phyloP scores from a whole-genome alignment of 2,113 vertebrate species.

The Cryptomyrus ogoouensis region DNA sequence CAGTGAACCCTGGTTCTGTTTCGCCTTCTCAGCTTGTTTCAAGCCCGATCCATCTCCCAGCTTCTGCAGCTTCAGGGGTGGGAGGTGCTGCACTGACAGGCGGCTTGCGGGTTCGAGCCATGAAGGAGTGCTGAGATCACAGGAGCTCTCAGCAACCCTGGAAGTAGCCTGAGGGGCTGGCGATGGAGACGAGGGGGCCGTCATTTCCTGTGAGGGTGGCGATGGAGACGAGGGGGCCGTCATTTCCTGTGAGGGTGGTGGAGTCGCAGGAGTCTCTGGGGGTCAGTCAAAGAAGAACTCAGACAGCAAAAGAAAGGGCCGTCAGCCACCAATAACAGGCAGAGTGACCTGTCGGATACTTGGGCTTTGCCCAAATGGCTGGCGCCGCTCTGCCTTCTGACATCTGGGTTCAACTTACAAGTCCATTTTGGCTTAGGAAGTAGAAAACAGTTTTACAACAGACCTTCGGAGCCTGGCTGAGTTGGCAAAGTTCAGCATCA shows the following conservation, averaged over 20 bases:
- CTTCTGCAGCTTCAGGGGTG: constrained; percentile 3
- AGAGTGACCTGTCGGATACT: background rate
- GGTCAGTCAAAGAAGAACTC: background rate
- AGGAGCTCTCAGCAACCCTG: background rate
- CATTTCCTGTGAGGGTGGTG: background rate
- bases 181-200: background rate
- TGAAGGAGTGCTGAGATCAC: background rate
- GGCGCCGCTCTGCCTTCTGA: background rate
- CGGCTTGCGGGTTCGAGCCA: background rate
- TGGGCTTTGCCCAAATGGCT: background rate
- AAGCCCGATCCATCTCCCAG: background rate
- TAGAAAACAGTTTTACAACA: background rate
- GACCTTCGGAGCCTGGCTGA: background rate
- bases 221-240: background rate
- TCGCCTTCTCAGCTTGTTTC: background rate
- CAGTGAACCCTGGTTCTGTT: background rate
- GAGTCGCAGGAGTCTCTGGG: background rate
- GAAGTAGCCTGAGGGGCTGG: background rate
- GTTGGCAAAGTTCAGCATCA: background rate
- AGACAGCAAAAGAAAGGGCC: background rate
- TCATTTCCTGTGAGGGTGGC: background rate
- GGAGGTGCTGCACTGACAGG: background rate
- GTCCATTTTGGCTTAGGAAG: background rate
- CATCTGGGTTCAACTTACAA: background rate
- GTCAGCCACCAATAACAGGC: background rate